A percentile compares a stretch with the other conserved stretches of the same genome.
phyloP scores from a whole-genome alignment of 2,113 vertebrate genomes.

The Ptilonorhynchus violaceus region DNA sequence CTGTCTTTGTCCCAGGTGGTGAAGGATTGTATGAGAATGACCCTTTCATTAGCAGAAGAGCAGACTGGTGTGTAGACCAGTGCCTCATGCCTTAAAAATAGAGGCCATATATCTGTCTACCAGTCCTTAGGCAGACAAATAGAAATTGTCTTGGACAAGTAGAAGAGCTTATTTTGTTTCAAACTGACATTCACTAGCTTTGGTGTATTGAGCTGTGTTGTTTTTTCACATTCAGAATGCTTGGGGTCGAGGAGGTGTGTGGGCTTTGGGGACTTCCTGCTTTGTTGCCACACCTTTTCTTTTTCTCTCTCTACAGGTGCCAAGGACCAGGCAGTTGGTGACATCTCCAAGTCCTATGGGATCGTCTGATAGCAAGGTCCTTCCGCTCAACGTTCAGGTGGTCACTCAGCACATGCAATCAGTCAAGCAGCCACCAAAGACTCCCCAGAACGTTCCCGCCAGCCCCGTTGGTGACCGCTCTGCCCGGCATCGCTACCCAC shows the following conservation, averaged over 20 bases:
- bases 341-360: constrained; percentile 87
- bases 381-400: constrained; percentile 94
- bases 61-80: neutral
- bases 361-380: constrained; percentile 86
- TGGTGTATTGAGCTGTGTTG: neutral
- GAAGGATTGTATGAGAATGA: neutral
- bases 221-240: neutral
- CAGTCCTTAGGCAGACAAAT: neutral
- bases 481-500: constrained; percentile 90
- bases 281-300: neutral
- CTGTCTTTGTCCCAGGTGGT: neutral
- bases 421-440: constrained; percentile 89
- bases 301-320: constrained; percentile 74
- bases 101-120: neutral
- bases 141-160: neutral
- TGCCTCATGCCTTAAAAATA: neutral
- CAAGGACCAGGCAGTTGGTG: constrained; percentile 86
- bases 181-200: neutral
- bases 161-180: neutral
- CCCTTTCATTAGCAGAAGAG: neutral
- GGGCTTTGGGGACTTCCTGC: neutral
- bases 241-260: neutral
- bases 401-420: constrained; percentile 92
- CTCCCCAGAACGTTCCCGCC: constrained; percentile 83
- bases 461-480: constrained; percentile 88